Evolutionary conservation across 1,140 invertebrate species (phyloP).

Genomic region (Nasonia longicornis): DNA sequence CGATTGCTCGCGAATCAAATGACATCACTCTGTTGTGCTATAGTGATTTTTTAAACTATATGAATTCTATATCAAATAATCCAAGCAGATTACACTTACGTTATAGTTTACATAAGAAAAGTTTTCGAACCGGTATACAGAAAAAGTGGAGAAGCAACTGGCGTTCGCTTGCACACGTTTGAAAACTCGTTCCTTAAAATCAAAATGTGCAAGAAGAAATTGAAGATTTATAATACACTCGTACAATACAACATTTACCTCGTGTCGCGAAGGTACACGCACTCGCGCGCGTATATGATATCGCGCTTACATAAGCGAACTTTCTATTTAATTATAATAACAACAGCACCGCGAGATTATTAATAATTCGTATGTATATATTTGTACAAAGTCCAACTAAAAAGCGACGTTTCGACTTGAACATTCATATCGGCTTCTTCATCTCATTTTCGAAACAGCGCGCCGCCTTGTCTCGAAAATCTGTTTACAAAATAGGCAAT

Average conservation of each 20-base stretch:
- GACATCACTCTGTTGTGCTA: no score
- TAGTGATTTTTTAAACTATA: no score
- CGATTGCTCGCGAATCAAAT: no score
- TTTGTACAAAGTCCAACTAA: no score
- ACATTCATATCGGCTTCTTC: no score
- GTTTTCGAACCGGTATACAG: background rate
- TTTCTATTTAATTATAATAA: constrained; percentile 22
- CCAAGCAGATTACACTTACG: background rate
- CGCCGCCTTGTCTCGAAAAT: background rate
- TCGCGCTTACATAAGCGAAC: constrained; percentile 24
- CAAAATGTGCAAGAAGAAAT: background rate
- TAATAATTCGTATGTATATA: background rate
- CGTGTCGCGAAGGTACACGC: background rate
- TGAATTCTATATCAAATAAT: no score
- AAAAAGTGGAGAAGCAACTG: background rate
- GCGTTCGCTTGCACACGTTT: background rate
- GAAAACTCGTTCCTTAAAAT: background rate
- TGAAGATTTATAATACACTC: background rate
- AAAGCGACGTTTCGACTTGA: no score
- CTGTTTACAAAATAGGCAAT: background rate
- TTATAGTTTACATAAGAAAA: background rate
- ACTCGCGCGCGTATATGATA: background rate
- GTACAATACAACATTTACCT: background rate
- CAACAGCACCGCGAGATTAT: background rate
- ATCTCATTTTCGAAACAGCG: background rate